A percentile compares a stretch with the other conserved stretches of the same genome.
Evolutionary conservation across 2,113 vertebrate genomes (phyloP).

Genomic region (Octodon degus): DNA sequence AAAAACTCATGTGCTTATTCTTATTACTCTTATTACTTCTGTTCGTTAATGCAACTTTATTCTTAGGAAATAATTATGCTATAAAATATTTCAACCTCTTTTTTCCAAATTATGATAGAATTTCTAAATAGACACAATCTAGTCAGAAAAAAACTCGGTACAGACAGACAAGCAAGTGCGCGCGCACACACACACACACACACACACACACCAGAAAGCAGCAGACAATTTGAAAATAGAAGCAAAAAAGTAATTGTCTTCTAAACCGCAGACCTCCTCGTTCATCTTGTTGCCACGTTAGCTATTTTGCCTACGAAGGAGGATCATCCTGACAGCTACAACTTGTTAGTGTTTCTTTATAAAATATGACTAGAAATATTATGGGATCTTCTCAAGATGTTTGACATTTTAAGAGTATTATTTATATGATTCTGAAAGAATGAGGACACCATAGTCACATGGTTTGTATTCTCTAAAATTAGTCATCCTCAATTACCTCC

Average conservation of each 20-base stretch:
- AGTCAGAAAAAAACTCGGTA: neutral
- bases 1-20: neutral
- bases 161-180: no score
- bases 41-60: neutral
- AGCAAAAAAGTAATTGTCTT: neutral
- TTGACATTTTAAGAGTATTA: slow-evolving; percentile 60
- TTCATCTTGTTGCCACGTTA: neutral
- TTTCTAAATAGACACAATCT: neutral
- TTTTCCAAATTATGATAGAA: neutral
- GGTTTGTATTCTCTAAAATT: slow-evolving; percentile 41
- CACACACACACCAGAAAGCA: neutral
- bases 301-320: slow-evolving; percentile 12
- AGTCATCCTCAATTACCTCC: slow-evolving; percentile 17
- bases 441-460: slow-evolving; percentile 59
- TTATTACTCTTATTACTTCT: neutral
- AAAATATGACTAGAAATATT: slow-evolving; percentile 14
- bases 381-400: slow-evolving; percentile 3
- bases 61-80: slow-evolving; percentile 36
- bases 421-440: slow-evolving; percentile 69
- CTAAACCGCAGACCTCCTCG: neutral
- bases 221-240: slow-evolving; percentile 17
- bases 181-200: neutral
- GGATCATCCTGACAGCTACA: slow-evolving; percentile 12
- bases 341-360: slow-evolving; percentile 46
- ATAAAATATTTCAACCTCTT: slow-evolving; percentile 10